Percentiles rank a stretch among this genome's conserved stretches.
Evolutionary conservation across 1,140 invertebrate genomes (phyloP).

Genomic region (Lasioglossum albipes): DNA sequence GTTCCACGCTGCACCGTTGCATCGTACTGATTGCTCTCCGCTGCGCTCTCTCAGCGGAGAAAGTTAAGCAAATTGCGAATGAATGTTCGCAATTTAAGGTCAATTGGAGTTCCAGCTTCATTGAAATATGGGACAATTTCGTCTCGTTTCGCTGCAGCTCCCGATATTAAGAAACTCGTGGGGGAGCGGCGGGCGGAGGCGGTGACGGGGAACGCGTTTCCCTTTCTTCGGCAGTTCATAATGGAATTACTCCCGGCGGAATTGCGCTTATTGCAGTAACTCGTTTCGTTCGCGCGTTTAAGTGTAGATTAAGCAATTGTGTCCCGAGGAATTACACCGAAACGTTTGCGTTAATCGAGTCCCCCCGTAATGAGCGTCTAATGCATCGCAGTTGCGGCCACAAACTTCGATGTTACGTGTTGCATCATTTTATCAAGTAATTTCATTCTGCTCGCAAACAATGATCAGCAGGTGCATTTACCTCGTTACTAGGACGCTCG

Average conservation of each 20-base stretch:
- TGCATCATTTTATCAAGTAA: no score
- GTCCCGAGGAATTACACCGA: constrained; percentile 4
- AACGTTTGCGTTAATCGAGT: constrained; percentile 31
- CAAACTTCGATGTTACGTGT: no score
- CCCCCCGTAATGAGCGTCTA: constrained; percentile 17
- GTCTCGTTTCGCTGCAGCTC: constrained; percentile 6
- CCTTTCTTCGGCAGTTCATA: constrained; percentile 32
- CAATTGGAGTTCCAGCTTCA: constrained; percentile 33
- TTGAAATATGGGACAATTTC: constrained; percentile 46
- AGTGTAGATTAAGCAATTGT: constrained; percentile 23
- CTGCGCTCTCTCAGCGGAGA: background rate
- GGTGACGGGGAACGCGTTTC: constrained; percentile 1
- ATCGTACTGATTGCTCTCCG: constrained; percentile 37
- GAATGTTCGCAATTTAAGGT: constrained; percentile 35
- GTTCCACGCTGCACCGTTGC: background rate
- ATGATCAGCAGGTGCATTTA: no score
- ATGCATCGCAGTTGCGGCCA: background rate
- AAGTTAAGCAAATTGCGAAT: constrained; percentile 37
- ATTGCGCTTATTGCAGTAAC: constrained; percentile 18
- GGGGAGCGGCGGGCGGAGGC: background rate
- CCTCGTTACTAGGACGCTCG: no score
- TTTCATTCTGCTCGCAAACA: no score
- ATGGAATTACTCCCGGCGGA: constrained; percentile 28
- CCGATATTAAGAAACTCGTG: constrained; percentile 41
- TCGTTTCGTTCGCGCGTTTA: background rate